Base-by-base conservation (phyloP, 2,888 invertebrate species). In the Agrotis ipsilon region DNA sequence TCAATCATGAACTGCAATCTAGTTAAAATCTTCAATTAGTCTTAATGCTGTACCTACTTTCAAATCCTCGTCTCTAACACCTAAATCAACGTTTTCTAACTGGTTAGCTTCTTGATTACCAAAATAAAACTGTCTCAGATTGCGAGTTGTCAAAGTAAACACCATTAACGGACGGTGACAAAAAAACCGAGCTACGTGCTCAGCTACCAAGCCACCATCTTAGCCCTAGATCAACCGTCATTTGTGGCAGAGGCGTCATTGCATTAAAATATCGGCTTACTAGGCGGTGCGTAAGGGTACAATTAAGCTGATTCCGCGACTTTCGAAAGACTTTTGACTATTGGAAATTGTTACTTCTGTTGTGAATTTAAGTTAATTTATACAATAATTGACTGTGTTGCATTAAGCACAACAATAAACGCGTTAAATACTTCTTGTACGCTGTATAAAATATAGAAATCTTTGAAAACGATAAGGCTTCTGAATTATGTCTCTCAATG, bases 131-230 rank as follows among this genome's bases (percentile, higher is more conserved):
- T 87, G 86, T 90, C 89, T 90, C 89, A 80, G 80, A 89, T 89
- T 88, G 88, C 90, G 81, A 84, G 80, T 74, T 69, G 68, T 67
- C 75, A 70, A 65, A 65, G 83, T 72, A 90, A 90, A 91, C 89
- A 90, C 90, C 91, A 91, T 91, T 91, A 90, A 86, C 75, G 58
- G 84, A 67, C 87, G 76, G 70, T 85, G 85, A 88, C 86, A 89
- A 89, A 89, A 88, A 83, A 82, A 73, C 72, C 67, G 80, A 85
- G 68, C 73, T 80, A 83, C 89, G 89, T 85, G 88, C 88, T 80
- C 68, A 21, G 72, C 78, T 74, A 70, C 75, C 74, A 76, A 68
- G 57, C 80, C 61, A 27, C 70, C 86, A 84, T 85, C 84, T 85
- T 85, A 83, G 43, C 64, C 75, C 39, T 13, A 85, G 81, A 83